These are phyloP conservation scores for Holotrichia oblita DNA, from an alignment of 1,140 invertebrate genomes.

Conservation along the genomic window DNA sequence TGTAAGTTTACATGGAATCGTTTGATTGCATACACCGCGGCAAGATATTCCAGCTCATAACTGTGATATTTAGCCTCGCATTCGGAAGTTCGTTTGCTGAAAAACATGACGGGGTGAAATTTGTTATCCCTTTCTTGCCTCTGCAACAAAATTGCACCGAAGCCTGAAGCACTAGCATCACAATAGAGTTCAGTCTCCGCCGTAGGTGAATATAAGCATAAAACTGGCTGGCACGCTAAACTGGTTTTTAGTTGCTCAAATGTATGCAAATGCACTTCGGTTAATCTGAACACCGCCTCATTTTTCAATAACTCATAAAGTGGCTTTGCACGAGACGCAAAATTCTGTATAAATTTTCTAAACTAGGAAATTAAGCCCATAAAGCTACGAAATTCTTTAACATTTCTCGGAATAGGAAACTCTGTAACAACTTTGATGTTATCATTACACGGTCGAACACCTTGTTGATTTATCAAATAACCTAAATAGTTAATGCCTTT, in stretches of 20 bases:
- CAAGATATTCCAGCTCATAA: conserved; percentile 63
- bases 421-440: conserved; percentile 26
- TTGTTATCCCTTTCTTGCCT: conserved; percentile 46
- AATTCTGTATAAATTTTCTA: conserved; percentile 39
- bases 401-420: conserved; percentile 30
- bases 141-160: conserved; percentile 55
- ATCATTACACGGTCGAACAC: conserved; percentile 25
- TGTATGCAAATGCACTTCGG: too few species aligned
- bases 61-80: conserved; percentile 51
- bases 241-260: too few species aligned
- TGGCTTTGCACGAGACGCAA: conserved; percentile 20
- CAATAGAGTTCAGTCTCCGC: conserved; percentile 47
- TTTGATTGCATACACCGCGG: conserved; percentile 62
- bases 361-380: conserved; percentile 26
- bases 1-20: conserved; percentile 63
- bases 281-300: not conserved
- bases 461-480: conserved; percentile 25
- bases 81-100: conserved; percentile 51
- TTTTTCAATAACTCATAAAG: conserved; percentile 32
- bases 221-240: conserved; percentile 16
- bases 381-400: conserved; percentile 38
- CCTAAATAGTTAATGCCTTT: not conserved
- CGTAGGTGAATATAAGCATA: conserved; percentile 45
- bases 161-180: conserved; percentile 27
- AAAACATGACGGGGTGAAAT: conserved; percentile 54